Evolutionary conservation across 2,113 vertebrate species (phyloP), one percentile per base, ranked within the genome.

Genomic region (Synchiropus splendidus): DNA sequence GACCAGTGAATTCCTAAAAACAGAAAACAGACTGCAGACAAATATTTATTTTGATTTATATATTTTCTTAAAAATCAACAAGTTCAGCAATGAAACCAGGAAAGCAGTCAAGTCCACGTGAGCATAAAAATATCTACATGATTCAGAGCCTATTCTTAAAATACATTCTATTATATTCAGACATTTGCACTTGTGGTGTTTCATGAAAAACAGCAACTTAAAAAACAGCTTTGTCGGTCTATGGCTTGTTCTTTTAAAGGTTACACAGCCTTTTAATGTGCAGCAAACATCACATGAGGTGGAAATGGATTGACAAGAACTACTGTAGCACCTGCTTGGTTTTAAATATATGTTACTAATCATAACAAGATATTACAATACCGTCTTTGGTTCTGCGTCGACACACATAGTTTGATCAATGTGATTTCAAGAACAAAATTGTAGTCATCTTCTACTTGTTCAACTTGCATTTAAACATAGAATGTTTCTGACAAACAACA

Each of bases 131-230:
- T 64, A 62, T 68, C 53, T 74, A 60, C 48, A 76, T 31, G 31
- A 64, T 48, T 62, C 36, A 49, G 38, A 32, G 21, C 32, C 18
- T 39, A 36, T 39, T 36, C 60, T 70, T 39, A 44, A 57, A 58
- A 69, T 52, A 81, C 47, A 76, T 67, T 71, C 31, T 51, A 71
- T 47, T 5, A 16, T 8, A 63, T 69, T 64, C 67, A 80, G 61
- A 77, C 37, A 49, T 77, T 86, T 84, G 83, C 82, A 84, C 85
- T 83, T 85, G 53, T 53, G 80, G 83, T 73, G 70, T 78, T 72
- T 48, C 48, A 35, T 51, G 47, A 18, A 45, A 34, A 39, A 41
- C 13, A 54, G 33, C 31, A 48, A 67, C 58, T 53, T 47, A 39
- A 54, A 27, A 56, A 54, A 40, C 32, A 56, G 27, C 13, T 49